Evolutionary conservation across 1,140 invertebrate species (phyloP), one percentile per base, ranked within the genome.

Genomic region (Idris sp.): DNA sequence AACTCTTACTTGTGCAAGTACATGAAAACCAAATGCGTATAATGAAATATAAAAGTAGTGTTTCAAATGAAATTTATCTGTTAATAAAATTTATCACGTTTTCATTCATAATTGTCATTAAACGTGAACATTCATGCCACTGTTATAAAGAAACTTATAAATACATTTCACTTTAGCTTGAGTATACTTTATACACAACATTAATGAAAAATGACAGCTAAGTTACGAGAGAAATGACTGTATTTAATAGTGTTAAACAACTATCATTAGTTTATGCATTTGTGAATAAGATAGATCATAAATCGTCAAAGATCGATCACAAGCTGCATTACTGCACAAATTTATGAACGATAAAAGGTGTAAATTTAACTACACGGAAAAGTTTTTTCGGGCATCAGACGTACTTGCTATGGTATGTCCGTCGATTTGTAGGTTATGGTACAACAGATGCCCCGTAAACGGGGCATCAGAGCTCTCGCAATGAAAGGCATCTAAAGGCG

Each of bases 311-410:
- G 65, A 26, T 72, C 38, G 58, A 62, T 67, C 49, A 11, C 38
- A 36, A 62, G 41, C 58, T 75, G 61, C 78, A 74, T 79, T 79
- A 80, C 61, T 79, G 74, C 73, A 77, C 69, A 81, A 77, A 82
- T 83, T 84, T 83, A 84, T 79, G 81, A 83, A 82, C 76, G 62
- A 79, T 84, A 84, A 83, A 84, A 79, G 78, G 80, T 84, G 81
- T 82, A 77, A 83, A 84, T 78, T 84, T 80, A 79, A 83, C 77
- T 71, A 84, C n/a, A n/a, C n/a, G n/a, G n/a, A n/a, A n/a, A n/a
- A n/a, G n/a, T n/a, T n/a, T n/a, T n/a, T n/a, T n/a, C n/a, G n/a
- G n/a, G n/a, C n/a, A n/a, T n/a, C n/a, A n/a, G n/a, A n/a, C n/a
- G n/a, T n/a, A n/a, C n/a, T n/a, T n/a, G n/a, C n/a, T n/a, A n/a